Conservation (phyloP, 92 coral and sea anemone species). For the Pocillopora meandrina region DNA sequence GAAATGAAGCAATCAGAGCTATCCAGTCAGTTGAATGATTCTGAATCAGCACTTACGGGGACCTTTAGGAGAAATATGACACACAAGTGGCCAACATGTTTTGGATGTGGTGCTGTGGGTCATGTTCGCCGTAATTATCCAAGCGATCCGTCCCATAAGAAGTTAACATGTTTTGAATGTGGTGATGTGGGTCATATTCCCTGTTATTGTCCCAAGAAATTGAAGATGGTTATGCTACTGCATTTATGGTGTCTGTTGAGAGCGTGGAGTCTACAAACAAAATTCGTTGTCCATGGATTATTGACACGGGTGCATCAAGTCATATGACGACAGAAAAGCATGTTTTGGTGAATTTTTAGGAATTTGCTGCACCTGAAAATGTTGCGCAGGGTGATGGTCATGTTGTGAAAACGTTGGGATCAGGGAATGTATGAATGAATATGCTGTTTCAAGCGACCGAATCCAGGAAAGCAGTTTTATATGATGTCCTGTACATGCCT, state of each 20-base stretch:
- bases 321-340: too few relatives aligned
- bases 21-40: too few relatives aligned
- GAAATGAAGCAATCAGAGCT: too few relatives aligned
- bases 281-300: neutral
- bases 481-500: constrained; percentile 54
- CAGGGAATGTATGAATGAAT: constrained; percentile 51
- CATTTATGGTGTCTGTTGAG: constrained; percentile 46
- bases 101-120: neutral
- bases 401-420: constrained; percentile 64
- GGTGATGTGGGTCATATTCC: constrained; percentile 47
- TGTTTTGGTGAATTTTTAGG: constrained; percentile 2
- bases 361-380: constrained; percentile 50
- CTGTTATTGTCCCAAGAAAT: constrained; percentile 39
- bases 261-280: constrained; percentile 29
- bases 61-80: too few relatives aligned
- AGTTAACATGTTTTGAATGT: constrained; percentile 44
- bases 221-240: constrained; percentile 34
- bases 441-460: constrained; percentile 47
- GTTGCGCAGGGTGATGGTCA: constrained; percentile 64
- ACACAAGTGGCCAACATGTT: too few relatives aligned
- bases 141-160: neutral
- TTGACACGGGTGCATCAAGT: too few relatives aligned
- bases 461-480: constrained; percentile 54
- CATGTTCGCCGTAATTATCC: neutral
- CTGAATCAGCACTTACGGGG: too few relatives aligned